Conservation (phyloP, 2,113 vertebrate species). For the Cichladusa arquata region DNA sequence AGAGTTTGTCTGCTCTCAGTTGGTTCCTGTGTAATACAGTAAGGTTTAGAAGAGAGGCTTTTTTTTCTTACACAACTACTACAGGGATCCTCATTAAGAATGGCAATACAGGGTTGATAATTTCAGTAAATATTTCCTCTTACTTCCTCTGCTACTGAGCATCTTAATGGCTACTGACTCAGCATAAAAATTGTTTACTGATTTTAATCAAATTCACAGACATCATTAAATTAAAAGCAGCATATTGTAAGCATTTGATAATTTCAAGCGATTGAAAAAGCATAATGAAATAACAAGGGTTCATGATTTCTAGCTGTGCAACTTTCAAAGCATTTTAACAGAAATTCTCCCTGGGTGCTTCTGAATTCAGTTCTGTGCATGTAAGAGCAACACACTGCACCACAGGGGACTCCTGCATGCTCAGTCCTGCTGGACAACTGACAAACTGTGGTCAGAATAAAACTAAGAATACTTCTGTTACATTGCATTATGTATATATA, state of each 20-base stretch:
- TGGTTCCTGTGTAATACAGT: not conserved
- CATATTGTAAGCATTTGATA: not conserved
- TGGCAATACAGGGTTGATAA: not conserved
- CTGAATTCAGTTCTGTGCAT: not conserved
- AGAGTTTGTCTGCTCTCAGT: not conserved
- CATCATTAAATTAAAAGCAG: constrained; percentile 28
- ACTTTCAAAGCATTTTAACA: not conserved
- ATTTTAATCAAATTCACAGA: not conserved
- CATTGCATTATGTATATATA: not conserved
- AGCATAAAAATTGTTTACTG: not conserved
- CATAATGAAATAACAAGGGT: not conserved
- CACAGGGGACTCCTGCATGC: not conserved
- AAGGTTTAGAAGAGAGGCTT: not conserved
- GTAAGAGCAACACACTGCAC: not conserved
- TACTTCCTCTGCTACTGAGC: not conserved
- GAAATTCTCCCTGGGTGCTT: not conserved
- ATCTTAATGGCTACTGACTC: not conserved
- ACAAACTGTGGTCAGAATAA: not conserved
- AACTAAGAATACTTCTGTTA: not conserved
- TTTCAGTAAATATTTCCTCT: not conserved
- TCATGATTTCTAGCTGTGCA: not conserved
- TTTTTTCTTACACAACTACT: not conserved
- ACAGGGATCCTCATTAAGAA: not conserved
- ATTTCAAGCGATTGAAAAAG: not conserved
- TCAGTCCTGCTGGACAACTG: not conserved